phyloP scores from a whole-genome alignment of 1,140 invertebrate species.

The Caligus rogercresseyi region DNA sequence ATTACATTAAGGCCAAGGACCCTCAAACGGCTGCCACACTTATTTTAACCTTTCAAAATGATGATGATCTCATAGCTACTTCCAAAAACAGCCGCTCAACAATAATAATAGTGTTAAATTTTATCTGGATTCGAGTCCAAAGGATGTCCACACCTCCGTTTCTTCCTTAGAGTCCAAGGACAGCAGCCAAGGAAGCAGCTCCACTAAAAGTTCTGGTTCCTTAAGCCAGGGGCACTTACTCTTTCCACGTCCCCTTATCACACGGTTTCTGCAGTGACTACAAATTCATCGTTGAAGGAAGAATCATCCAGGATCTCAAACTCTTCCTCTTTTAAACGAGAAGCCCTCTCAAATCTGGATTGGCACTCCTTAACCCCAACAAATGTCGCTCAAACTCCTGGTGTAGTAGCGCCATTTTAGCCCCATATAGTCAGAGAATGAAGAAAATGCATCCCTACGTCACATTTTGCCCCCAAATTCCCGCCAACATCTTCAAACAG shows the following conservation, averaged over 20 bases:
- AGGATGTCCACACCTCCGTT: background rate
- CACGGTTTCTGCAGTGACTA: background rate
- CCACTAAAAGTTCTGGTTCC: background rate
- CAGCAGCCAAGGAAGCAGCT: background rate
- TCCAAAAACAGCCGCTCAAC: background rate
- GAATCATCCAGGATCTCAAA: background rate
- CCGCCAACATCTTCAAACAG: background rate
- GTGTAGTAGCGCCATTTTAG: background rate
- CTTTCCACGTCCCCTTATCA: background rate
- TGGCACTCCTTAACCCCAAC: background rate
- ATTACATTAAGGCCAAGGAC: background rate
- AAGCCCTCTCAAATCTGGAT: background rate
- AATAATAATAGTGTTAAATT: background rate
- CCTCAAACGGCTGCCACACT: background rate
- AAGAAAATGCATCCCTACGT: background rate
- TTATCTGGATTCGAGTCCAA: background rate
- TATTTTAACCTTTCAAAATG: background rate
- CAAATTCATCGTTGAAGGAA: background rate
- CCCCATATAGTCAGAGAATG: background rate
- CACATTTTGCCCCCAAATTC: background rate
- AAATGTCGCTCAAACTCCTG: background rate
- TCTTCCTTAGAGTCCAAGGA: background rate
- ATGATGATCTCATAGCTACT: background rate
- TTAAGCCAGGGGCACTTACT: background rate
- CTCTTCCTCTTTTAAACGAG: too few species aligned